These are phyloP conservation scores for Champsocephalus gunnari DNA, from an alignment of 2,797 vertebrate species.

Conservation along the genomic window DNA sequence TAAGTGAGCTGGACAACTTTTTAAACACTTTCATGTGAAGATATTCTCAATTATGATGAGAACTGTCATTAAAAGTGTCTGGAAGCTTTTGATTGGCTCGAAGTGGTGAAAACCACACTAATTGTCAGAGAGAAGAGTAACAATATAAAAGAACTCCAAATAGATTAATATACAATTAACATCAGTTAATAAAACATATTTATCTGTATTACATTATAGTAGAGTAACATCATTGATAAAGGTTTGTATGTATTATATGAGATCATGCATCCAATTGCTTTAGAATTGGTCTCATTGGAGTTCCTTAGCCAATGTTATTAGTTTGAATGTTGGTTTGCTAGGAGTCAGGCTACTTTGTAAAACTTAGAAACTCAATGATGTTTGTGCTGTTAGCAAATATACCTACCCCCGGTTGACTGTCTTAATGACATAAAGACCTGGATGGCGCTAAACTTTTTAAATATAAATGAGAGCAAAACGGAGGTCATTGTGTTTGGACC, in stretches of 20 bases:
- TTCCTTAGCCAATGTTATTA: not conserved
- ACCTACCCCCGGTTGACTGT: too few species aligned
- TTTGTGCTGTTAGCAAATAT: not conserved
- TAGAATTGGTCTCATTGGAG: not conserved
- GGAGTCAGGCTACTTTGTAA: not conserved
- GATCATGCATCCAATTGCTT: not conserved
- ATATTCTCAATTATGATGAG: too few species aligned
- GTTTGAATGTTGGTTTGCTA: not conserved
- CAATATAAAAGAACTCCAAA: not conserved
- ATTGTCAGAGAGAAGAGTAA: not conserved
- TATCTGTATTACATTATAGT: not conserved
- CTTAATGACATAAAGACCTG: too few species aligned
- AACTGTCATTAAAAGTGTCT: not conserved
- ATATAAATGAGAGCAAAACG: too few species aligned
- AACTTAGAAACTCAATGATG: not conserved
- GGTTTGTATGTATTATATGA: not conserved
- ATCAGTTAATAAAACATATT: not conserved
- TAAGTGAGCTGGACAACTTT: too few species aligned
- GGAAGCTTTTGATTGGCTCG: not conserved
- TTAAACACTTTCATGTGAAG: too few species aligned
- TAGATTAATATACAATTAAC: not conserved
- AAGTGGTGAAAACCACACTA: not conserved
- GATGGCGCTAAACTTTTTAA: too few species aligned
- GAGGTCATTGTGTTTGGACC: too few species aligned
- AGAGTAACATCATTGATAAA: not conserved